Evolutionary conservation across 2,888 invertebrate species (phyloP).

Genomic region (Melinopterus prodromus): DNA sequence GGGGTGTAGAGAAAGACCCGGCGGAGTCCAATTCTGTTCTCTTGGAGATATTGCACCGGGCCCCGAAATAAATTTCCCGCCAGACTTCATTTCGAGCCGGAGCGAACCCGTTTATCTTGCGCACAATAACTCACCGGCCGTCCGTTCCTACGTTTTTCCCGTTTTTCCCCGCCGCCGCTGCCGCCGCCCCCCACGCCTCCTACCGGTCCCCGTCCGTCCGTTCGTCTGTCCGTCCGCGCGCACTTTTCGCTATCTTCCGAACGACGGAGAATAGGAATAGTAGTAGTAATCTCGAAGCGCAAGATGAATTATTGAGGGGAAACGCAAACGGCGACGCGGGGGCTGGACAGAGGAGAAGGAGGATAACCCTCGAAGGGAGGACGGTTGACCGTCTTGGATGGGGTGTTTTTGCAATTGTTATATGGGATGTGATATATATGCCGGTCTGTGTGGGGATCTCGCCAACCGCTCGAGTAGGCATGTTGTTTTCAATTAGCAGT

Average conservation of each 20-base stretch:
- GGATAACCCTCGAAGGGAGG: background rate
- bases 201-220: constrained; percentile 6
- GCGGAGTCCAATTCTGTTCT: constrained; percentile 60
- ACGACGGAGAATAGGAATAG: constrained; percentile 61
- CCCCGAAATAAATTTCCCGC: constrained; percentile 63
- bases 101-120: constrained; percentile 77
- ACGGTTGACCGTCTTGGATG: background rate
- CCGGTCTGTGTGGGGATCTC: background rate
- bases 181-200: constrained; percentile 28
- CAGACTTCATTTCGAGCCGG: constrained; percentile 77
- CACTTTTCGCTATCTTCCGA: constrained; percentile 55
- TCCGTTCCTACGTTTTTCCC: constrained; percentile 57
- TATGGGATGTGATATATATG: background rate
- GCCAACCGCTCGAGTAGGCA: background rate
- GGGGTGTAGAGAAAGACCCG: constrained; percentile 18
- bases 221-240: constrained; percentile 54
- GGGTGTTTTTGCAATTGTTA: background rate
- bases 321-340: constrained; percentile 55
- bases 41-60: constrained; percentile 61
- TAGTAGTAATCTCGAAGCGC: constrained; percentile 57
- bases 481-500: background rate
- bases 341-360: constrained; percentile 19
- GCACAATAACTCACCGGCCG: constrained; percentile 64
- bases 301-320: constrained; percentile 59
- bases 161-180: constrained; percentile 44